phyloP scores from a whole-genome alignment of 2,888 invertebrate genomes.

The Mayetiola destructor region DNA sequence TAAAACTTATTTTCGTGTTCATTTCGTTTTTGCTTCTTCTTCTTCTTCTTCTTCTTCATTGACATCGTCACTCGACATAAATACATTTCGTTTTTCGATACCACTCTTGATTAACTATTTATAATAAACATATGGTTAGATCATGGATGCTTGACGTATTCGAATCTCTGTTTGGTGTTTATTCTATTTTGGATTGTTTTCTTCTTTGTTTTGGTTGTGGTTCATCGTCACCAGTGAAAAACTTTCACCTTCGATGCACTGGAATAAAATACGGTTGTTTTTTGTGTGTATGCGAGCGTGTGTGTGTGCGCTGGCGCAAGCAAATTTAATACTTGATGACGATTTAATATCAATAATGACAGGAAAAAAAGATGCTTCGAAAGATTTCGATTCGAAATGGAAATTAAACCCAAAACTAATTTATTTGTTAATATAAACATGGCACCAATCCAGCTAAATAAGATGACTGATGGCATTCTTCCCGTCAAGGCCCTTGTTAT shows the following conservation, averaged over 20 bases:
- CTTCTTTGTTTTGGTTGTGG: neutral
- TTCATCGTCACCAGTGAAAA: neutral
- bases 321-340: neutral
- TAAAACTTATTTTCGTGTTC: too few species aligned
- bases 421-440: neutral
- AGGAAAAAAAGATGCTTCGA: neutral
- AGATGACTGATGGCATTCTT: too few species aligned
- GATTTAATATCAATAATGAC: neutral
- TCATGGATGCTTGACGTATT: too few species aligned
- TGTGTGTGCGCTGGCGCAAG: too few species aligned
- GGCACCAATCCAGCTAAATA: too few species aligned
- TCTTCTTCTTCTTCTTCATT: neutral
- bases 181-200: neutral
- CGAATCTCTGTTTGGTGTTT: too few species aligned
- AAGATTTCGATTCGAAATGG: neutral
- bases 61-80: too few species aligned
- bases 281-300: too few species aligned
- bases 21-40: neutral
- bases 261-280: neutral
- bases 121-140: neutral
- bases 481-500: too few species aligned
- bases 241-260: slow-evolving; percentile 11
- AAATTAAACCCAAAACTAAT: neutral
- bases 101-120: slow-evolving; percentile 2
- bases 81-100: slow-evolving; percentile 2